Evolutionary conservation across 2,113 vertebrate species (phyloP).

Genomic region (Melospiza melodia): DNA sequence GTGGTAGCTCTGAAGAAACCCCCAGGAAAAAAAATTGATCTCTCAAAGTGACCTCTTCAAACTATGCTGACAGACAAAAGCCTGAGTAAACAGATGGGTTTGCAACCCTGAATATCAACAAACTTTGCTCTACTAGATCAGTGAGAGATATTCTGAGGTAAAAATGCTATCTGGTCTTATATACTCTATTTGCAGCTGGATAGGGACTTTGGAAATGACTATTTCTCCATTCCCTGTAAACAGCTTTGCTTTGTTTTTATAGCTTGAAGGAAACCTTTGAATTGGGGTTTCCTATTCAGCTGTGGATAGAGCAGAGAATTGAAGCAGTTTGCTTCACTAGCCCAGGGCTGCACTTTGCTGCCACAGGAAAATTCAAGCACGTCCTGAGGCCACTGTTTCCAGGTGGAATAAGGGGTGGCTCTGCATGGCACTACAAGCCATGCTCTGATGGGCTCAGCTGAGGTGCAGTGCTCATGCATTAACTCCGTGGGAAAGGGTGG

Average conservation of each 20-base stretch:
- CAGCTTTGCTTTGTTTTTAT: slow-evolving; percentile 11
- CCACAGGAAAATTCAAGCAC: not conserved
- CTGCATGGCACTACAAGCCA: not conserved
- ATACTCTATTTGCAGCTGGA: not conserved
- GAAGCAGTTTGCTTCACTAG: not conserved
- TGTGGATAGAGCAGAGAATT: not conserved
- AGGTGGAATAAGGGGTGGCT: not conserved
- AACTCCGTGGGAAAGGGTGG: not conserved
- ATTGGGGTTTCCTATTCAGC: not conserved
- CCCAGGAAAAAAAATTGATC: slow-evolving; percentile 56
- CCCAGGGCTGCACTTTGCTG: not conserved
- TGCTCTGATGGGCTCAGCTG: accelerated
- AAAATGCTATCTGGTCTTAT: not conserved
- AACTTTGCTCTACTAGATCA: slow-evolving; percentile 61
- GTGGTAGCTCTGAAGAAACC: slow-evolving; percentile 60
- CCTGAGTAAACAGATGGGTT: slow-evolving; percentile 64
- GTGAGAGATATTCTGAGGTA: not conserved
- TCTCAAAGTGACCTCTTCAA: slow-evolving; percentile 54
- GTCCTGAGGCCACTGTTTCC: not conserved
- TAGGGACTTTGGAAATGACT: not conserved
- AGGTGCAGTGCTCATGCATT: not conserved
- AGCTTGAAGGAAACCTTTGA: not conserved
- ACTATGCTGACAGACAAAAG: slow-evolving; percentile 68
- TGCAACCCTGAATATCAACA: slow-evolving; percentile 59
- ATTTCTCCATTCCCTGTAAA: not conserved